Evolutionary conservation across 2,797 vertebrate species (phyloP).

Genomic region (Lagocephalus sceleratus): DNA sequence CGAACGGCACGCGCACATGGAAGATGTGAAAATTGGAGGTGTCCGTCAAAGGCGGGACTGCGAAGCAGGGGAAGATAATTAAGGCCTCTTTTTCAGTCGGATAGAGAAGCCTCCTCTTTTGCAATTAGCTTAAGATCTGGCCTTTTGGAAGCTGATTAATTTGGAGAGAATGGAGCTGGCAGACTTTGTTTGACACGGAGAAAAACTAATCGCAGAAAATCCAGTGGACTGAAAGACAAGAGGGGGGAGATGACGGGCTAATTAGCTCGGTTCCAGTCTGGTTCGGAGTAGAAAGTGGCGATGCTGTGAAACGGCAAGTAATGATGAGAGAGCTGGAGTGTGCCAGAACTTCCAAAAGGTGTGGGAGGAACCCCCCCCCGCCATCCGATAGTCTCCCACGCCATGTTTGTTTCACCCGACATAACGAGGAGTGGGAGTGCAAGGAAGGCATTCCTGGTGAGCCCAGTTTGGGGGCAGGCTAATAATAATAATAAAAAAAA

Average conservation of each 20-base stretch:
- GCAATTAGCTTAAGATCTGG: constrained; percentile 57
- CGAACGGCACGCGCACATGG: too few species aligned
- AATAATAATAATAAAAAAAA: constrained; percentile 52
- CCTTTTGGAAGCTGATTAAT: constrained; percentile 56
- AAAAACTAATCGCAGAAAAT: constrained; percentile 60
- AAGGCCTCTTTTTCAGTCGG: constrained; percentile 21
- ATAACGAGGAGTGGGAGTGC: constrained; percentile 52
- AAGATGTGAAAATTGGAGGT: constrained; percentile 8
- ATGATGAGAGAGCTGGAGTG: constrained; percentile 58
- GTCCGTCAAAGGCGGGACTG: constrained; percentile 13
- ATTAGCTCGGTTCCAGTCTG: constrained; percentile 64
- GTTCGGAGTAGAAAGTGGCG: constrained; percentile 51
- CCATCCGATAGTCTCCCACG: constrained; percentile 36
- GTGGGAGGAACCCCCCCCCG: constrained; percentile 46
- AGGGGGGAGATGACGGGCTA: constrained; percentile 61
- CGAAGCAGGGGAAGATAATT: constrained; percentile 18
- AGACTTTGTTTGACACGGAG: constrained; percentile 54
- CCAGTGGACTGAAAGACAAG: constrained; percentile 55
- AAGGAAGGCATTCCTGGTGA: constrained; percentile 18
- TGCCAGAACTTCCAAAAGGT: constrained; percentile 46
- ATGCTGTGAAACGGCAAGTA: constrained; percentile 47
- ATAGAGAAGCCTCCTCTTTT: constrained; percentile 29
- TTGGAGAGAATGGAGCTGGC: constrained; percentile 47
- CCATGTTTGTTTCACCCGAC: constrained; percentile 58
- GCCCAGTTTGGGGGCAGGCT: constrained; percentile 26